A percentile compares a stretch with the other conserved stretches of the same genome.
Conservation (phyloP, 2,797 vertebrate species). For the Kryptolebias ocellatus region DNA sequence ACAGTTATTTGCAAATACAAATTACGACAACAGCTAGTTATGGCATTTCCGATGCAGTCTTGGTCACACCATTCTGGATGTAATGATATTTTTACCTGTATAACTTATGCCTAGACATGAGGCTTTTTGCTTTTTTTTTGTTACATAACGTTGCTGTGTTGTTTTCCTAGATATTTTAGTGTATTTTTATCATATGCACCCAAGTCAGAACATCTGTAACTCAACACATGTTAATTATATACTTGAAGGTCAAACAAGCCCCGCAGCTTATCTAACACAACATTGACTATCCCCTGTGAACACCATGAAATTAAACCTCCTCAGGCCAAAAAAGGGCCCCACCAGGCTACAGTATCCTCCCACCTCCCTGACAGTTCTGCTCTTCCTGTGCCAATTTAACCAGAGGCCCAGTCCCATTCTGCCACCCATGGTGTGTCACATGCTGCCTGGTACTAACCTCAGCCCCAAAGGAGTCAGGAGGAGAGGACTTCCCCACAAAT, state of each 20-base stretch:
- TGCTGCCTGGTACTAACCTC: constrained; percentile 13
- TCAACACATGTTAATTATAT: constrained; percentile 38
- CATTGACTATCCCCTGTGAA: constrained; percentile 33
- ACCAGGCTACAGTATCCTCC: constrained; percentile 14
- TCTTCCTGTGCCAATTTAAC: constrained; percentile 57
- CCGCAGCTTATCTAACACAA: constrained; percentile 30
- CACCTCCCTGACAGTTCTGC: background rate
- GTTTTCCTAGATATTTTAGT: background rate
- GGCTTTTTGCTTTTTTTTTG: too few relatives aligned
- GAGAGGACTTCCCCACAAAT: constrained; percentile 45
- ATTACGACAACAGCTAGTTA: too few relatives aligned
- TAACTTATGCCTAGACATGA: too few relatives aligned
- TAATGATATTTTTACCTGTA: too few relatives aligned
- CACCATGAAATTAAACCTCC: constrained; percentile 47
- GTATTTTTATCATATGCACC: background rate
- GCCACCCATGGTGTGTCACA: constrained; percentile 61
- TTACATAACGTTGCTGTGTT: too few relatives aligned
- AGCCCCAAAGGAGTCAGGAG: constrained; percentile 28
- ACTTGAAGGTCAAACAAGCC: constrained; percentile 33
- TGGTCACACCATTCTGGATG: too few relatives aligned
- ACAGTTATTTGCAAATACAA: too few relatives aligned
- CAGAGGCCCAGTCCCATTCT: constrained; percentile 50
- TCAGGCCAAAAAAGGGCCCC: constrained; percentile 17
- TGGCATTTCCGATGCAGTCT: too few relatives aligned
- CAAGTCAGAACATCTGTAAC: background rate